Conservation (phyloP, 1,140 invertebrate genomes). For the Manduca sexta region DNA sequence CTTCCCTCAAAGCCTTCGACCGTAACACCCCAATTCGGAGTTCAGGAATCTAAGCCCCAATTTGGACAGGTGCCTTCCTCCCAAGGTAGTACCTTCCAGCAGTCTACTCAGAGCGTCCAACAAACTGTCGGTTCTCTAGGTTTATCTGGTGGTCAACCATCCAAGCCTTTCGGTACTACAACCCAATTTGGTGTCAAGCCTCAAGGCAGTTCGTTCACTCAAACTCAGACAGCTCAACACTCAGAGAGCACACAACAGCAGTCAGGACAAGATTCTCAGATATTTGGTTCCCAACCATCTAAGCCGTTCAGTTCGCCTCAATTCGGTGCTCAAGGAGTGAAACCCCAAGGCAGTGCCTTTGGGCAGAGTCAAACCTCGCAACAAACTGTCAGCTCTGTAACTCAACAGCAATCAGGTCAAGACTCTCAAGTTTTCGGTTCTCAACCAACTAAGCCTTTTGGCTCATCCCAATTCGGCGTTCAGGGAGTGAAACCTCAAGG, state of each 20-base stretch:
- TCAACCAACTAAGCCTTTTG: no score
- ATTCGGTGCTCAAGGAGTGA: neutral
- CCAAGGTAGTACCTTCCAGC: neutral
- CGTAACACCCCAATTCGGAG: no score
- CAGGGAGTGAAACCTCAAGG: no score
- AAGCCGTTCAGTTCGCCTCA: neutral
- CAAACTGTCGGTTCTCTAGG: neutral
- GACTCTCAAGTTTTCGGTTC: neutral
- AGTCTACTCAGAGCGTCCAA: neutral
- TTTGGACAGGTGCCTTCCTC: neutral
- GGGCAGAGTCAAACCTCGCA: no score
- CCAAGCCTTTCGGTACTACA: slow-evolving; percentile 6
- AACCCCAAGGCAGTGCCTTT: no score
- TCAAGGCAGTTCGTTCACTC: neutral
- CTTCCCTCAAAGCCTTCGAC: no score
- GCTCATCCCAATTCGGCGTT: no score
- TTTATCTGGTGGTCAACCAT: neutral
- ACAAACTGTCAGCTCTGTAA: no score
- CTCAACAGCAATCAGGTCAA: neutral
- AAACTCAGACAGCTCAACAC: neutral
- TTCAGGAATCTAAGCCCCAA: neutral
- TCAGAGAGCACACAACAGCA: neutral
- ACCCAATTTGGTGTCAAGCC: slow-evolving; percentile 7
- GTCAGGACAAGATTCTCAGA: neutral
- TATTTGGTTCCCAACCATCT: neutral